Evolutionary conservation across 2,888 invertebrate genomes (phyloP).

Genomic region (Salticus scenicus): DNA sequence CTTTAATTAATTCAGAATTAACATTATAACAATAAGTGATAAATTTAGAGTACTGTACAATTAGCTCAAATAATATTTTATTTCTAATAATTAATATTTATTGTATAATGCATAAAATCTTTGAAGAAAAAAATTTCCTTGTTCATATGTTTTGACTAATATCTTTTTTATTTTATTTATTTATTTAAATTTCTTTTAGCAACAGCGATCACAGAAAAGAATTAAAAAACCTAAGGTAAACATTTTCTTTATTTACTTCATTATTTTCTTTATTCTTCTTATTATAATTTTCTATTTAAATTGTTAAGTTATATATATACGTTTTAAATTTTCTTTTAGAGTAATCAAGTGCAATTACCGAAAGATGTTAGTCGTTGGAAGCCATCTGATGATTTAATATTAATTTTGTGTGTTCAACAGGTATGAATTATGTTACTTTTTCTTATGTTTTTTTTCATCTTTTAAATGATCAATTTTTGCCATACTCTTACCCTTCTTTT

Average conservation of each 20-base stretch:
- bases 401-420: slow-evolving; percentile 95
- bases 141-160: no score
- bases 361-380: slow-evolving; percentile 88
- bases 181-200: slow-evolving; percentile 53
- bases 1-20: no score
- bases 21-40: no score
- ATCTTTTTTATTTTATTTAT: no score
- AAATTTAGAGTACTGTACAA: no score
- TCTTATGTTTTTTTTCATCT: background rate
- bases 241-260: no score
- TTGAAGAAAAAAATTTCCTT: no score
- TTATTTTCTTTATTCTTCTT: no score
- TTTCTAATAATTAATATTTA: no score
- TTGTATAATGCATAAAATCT: no score
- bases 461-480: background rate
- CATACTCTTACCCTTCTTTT: background rate
- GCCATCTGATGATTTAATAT: slow-evolving; percentile 94
- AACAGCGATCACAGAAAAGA: slow-evolving; percentile 70
- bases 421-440: slow-evolving; percentile 75
- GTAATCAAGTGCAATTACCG: slow-evolving; percentile 59
- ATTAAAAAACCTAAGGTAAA: slow-evolving; percentile 72
- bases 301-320: no score
- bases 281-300: background rate
- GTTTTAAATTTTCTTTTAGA: slow-evolving; percentile 28
- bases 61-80: no score